Evolutionary conservation across 2,888 invertebrate genomes (phyloP), one percentile per base, ranked within the genome.

Genomic region (Psylliodes chrysocephalus): DNA sequence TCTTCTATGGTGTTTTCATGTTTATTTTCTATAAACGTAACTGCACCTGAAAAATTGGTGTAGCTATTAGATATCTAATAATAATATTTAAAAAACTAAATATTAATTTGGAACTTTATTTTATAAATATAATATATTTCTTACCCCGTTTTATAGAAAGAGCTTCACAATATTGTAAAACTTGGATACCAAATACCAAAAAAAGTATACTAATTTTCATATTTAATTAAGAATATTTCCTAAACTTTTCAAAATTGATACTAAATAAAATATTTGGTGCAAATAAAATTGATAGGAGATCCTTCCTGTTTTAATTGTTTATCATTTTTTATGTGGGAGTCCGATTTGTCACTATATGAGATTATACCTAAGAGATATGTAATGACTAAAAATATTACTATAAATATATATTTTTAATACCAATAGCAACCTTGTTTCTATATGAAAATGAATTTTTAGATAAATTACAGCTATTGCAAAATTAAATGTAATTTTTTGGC

Each of bases 61-160:
- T 33, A 33, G n/a, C n/a, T n/a, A n/a, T n/a, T n/a, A n/a, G n/a
- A n/a, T n/a, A n/a, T n/a, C n/a, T n/a, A n/a, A n/a, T n/a, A n/a
- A n/a, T n/a, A 33, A 33, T n/a, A 33, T 33, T n/a, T 33, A 33
- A 64, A 42, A 17, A 54, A 54, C n/a, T 40, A 38, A 4, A 22
- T 22, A 22, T 22, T 22, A 22, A 4, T 22, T 6, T 6, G 22
- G 22, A 22, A 22, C 2, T 22, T n/a, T n/a, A n/a, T 59, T 38
- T n/a, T 14, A 18, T 51, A 30, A 55, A n/a, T 40, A 60, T 52
- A 38, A n/a, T 10, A 38, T 4, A 53, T 19, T 38, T 33, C 35
- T 61, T 64, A 67, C 67, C 64, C 51, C 53, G 40, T 19, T 51
- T 22, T 49, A 64, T 56, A 18, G 56, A 38, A 40, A 60, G 18